A percentile compares a stretch with the other conserved stretches of the same genome.
Evolutionary conservation across 2,888 invertebrate genomes (phyloP).

Genomic region (Lissocephala sabroskyi): DNA sequence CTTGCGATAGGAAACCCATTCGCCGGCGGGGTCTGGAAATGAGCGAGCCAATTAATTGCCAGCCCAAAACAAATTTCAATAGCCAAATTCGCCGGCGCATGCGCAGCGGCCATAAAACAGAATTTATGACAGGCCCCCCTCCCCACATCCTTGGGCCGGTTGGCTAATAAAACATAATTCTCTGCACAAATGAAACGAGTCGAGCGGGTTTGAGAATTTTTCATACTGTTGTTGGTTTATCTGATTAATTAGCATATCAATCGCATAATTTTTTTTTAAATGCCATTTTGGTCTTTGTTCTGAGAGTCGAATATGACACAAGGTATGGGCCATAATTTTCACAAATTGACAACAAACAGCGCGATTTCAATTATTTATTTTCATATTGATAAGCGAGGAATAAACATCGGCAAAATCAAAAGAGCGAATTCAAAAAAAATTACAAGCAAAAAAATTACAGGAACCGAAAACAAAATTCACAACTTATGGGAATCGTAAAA

Average conservation of each 20-base stretch:
- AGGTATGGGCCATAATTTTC: constrained; percentile 16
- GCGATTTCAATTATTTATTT: no score
- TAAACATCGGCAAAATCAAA: no score
- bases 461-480: constrained; percentile 30
- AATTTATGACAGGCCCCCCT: constrained; percentile 47
- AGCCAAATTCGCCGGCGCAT: constrained; percentile 36
- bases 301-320: no score
- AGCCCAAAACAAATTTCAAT: constrained; percentile 1
- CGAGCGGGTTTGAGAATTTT: constrained; percentile 35
- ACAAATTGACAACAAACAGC: neutral
- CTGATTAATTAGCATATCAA: constrained; percentile 51
- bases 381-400: no score
- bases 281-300: constrained; percentile 7
- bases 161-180: constrained; percentile 50
- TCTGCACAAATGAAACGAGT: constrained; percentile 58
- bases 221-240: no score
- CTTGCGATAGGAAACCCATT: no score
- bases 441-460: neutral
- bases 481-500: constrained; percentile 50
- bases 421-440: neutral
- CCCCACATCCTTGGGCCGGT: constrained; percentile 3
- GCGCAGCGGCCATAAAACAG: constrained; percentile 52
- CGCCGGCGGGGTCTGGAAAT: no score
- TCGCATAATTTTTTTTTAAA: constrained; percentile 42
- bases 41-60: neutral